phyloP scores from a whole-genome alignment of 53 echinoderm and acorn worm species.

The Glandiceps talaboti region DNA sequence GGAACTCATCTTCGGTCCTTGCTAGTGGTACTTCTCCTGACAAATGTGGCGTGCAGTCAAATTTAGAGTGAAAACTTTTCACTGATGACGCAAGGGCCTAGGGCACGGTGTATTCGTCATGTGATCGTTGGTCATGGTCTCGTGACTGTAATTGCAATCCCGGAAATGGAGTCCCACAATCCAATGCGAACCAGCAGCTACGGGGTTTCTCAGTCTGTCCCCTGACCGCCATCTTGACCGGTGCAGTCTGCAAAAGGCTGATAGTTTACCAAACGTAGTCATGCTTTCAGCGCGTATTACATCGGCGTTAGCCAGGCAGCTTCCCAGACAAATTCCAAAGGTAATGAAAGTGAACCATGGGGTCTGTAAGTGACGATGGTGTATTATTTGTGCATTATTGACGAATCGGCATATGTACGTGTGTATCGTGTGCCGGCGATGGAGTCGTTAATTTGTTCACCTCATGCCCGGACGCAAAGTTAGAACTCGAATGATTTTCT shows the following conservation, averaged over 20 bases:
- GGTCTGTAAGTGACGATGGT: not conserved
- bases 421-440: not conserved
- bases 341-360: slow-evolving; percentile 16
- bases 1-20: not conserved
- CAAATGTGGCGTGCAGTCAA: no score
- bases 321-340: slow-evolving; percentile 82
- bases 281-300: slow-evolving; percentile 86
- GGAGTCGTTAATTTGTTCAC: no score
- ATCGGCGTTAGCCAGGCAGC: slow-evolving; percentile 77
- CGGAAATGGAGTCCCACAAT: no score
- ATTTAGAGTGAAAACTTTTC: no score
- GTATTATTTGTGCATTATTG: not conserved
- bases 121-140: no score
- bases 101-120: no score
- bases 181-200: no score
- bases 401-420: not conserved
- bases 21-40: no score
- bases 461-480: no score
- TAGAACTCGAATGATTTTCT: no score
- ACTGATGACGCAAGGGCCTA: no score
- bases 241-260: not conserved
- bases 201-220: not conserved
- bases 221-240: not conserved
- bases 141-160: no score
- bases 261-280: slow-evolving; percentile 29